Evolutionary conservation across 1,140 invertebrate genomes (phyloP).

Genomic region (Homalodisca vitripennis): DNA sequence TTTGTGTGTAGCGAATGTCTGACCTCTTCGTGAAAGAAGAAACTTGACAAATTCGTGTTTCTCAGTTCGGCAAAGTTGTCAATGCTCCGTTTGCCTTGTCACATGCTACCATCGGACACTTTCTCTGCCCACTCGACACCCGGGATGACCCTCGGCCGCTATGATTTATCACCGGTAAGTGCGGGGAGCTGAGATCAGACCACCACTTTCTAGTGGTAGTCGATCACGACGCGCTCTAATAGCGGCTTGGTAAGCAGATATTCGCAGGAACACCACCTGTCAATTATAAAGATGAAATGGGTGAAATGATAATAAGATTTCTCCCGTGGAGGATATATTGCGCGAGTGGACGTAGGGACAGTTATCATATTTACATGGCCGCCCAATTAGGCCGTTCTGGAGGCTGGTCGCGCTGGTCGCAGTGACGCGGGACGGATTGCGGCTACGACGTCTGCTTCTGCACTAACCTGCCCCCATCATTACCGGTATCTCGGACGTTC

Average conservation of each 20-base stretch:
- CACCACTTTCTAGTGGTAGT: slow-evolving; percentile 8
- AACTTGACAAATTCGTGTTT: too few relatives aligned
- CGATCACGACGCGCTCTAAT: slow-evolving; percentile 12
- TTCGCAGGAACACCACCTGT: background rate
- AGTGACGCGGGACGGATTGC: background rate
- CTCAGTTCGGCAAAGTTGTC: too few relatives aligned
- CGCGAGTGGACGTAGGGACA: background rate
- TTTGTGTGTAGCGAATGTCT: too few relatives aligned
- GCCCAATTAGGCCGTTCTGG: background rate
- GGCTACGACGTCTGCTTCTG: background rate
- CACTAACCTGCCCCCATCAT: background rate
- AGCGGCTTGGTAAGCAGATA: slow-evolving; percentile 1
- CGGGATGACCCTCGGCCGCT: too few relatives aligned
- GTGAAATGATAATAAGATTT: background rate
- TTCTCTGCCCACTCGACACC: too few relatives aligned
- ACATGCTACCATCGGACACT: too few relatives aligned
- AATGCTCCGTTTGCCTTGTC: too few relatives aligned
- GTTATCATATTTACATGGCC: background rate
- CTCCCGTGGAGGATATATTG: background rate
- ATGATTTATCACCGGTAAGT: too few relatives aligned
- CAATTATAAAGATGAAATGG: background rate
- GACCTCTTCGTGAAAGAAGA: too few relatives aligned
- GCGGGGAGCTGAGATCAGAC: background rate
- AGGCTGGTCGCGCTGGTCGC: background rate
- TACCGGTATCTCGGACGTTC: too few relatives aligned